phyloP scores from a whole-genome alignment of 2,797 vertebrate species.

The Lepilemur ruficaudatus region DNA sequence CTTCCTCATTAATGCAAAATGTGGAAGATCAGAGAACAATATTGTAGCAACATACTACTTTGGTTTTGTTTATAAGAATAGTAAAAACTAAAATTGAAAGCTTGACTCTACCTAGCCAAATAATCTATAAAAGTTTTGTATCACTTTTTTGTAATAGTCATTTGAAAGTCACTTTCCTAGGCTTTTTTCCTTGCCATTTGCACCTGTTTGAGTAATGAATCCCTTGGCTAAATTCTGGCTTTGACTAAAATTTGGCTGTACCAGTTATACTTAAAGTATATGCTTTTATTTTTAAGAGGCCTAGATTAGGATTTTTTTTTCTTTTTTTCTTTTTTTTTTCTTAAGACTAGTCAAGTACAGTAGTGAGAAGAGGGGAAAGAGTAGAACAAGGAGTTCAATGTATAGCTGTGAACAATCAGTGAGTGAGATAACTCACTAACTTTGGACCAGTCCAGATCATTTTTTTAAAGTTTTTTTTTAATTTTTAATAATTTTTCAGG shows the following conservation, averaged over 20 bases:
- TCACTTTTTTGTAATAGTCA: not conserved
- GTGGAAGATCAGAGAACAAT: not conserved
- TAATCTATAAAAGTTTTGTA: constrained; percentile 25
- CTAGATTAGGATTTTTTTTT: not conserved
- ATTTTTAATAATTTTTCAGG: no score
- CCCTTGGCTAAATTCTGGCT: not conserved
- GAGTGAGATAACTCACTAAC: no score
- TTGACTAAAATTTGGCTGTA: not conserved
- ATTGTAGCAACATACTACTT: not conserved
- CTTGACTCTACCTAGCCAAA: not conserved
- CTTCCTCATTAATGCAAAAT: not conserved
- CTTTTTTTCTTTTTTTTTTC: not conserved
- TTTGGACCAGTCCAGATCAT: not conserved
- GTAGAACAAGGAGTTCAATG: no score
- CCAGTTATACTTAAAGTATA: not conserved
- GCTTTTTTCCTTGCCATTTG: not conserved
- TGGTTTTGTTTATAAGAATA: constrained; percentile 44
- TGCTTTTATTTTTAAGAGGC: constrained; percentile 19
- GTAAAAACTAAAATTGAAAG: constrained; percentile 28
- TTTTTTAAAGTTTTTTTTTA: no score
- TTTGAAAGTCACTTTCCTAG: not conserved
- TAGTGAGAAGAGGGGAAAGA: no score
- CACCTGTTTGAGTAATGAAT: not conserved
- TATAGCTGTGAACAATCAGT: no score
- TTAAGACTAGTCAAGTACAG: not conserved